Percentiles rank a stretch among this genome's conserved stretches.
These are phyloP conservation scores for Hippocampus barbouri DNA, from an alignment of 2,113 vertebrate genomes.

Conservation along the genomic window DNA sequence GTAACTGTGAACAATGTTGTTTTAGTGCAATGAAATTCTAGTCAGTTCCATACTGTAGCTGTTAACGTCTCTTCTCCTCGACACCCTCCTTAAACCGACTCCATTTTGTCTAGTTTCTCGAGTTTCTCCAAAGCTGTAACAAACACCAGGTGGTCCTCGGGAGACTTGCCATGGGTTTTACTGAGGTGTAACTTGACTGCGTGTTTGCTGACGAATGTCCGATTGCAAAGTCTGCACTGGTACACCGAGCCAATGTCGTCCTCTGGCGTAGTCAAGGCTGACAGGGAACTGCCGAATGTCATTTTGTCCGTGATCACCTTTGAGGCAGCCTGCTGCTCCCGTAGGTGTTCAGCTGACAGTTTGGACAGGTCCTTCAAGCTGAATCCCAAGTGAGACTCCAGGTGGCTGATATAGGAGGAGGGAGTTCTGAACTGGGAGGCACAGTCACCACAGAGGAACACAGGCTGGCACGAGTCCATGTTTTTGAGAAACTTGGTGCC, in stretches of 20 bases:
- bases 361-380: slow-evolving; percentile 99
- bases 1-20: slow-evolving; percentile 79
- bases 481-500: slow-evolving; percentile 99
- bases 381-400: slow-evolving; percentile 98
- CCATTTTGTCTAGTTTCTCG: slow-evolving; percentile 85
- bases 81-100: slow-evolving; percentile 70
- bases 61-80: slow-evolving; percentile 74
- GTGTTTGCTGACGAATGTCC: slow-evolving; percentile 99
- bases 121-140: slow-evolving; percentile 97
- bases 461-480: slow-evolving; percentile 97
- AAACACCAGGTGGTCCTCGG: slow-evolving; percentile 99
- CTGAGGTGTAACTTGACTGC: slow-evolving; percentile 99
- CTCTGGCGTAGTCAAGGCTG: slow-evolving; percentile 77
- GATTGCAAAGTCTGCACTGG: slow-evolving; percentile 99
- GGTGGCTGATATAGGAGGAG: slow-evolving; percentile 92
- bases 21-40: slow-evolving; percentile 87
- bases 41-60: slow-evolving; percentile 77
- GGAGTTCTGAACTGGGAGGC: slow-evolving; percentile 99
- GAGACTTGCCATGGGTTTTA: slow-evolving; percentile 99
- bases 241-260: slow-evolving; percentile 95
- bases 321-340: slow-evolving; percentile 93
- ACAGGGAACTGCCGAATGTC: slow-evolving; percentile 74
- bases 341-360: slow-evolving; percentile 92
- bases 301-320: slow-evolving; percentile 93
- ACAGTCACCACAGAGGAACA: slow-evolving; percentile 99